These are phyloP conservation scores for Phenganax marumi DNA, from an alignment of 92 coral and sea anemone genomes.

Conservation along the genomic window DNA sequence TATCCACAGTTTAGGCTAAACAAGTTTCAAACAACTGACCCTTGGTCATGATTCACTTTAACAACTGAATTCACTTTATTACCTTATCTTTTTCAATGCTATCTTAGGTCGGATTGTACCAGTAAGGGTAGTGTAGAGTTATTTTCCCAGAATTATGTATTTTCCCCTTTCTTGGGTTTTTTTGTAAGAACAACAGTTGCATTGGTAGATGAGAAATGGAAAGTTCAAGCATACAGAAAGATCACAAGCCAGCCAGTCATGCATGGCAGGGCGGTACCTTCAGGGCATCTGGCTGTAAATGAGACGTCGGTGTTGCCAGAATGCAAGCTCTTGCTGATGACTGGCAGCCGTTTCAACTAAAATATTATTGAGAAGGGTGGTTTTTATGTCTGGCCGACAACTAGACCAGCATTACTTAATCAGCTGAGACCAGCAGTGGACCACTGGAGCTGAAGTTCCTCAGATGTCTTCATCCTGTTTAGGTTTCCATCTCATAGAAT, in stretches of 20 bases:
- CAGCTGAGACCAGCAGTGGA: background rate
- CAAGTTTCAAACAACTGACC: no score
- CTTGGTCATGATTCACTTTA: no score
- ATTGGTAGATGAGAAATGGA: background rate
- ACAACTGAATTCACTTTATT: no score
- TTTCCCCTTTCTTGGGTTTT: background rate
- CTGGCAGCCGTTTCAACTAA: background rate
- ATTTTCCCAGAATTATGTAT: background rate
- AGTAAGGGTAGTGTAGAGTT: no score
- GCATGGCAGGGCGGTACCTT: background rate
- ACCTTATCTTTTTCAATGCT: no score
- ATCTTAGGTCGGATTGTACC: no score
- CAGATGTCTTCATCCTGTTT: no score
- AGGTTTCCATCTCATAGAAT: no score
- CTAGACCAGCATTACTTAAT: background rate
- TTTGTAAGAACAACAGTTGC: background rate
- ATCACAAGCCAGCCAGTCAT: background rate
- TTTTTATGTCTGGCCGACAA: slow-evolving; percentile 7
- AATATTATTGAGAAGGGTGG: background rate
- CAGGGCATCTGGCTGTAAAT: background rate
- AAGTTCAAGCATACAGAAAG: background rate
- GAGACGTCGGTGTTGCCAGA: background rate
- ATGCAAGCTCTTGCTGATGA: background rate
- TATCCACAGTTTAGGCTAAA: no score
- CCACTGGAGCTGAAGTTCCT: no score